Conservation (phyloP, 2,113 vertebrate species). For the Bolborhynchus lineola region DNA sequence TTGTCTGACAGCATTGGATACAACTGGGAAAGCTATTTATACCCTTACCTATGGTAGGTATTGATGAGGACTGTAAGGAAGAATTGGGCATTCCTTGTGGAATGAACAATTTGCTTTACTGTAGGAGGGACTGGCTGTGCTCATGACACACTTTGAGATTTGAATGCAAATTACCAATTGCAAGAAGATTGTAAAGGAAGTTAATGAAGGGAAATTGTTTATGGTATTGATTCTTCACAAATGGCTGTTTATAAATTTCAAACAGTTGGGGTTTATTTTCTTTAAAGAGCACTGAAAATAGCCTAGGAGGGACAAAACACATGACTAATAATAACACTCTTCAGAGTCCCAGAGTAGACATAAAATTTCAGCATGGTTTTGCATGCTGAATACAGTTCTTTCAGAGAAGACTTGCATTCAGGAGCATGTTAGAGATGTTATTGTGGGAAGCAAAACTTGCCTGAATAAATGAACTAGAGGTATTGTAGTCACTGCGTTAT, state of each 20-base stretch:
- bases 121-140: background rate
- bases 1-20: constrained; percentile 89
- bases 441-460: background rate
- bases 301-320: background rate
- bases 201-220: background rate
- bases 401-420: background rate
- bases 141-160: background rate
- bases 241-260: background rate
- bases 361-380: background rate
- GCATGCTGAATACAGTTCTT: background rate
- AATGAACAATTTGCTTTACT: background rate
- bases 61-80: background rate
- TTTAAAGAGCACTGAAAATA: background rate
- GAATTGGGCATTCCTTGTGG: background rate
- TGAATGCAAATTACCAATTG: background rate
- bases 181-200: background rate
- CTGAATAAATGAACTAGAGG: background rate
- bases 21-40: constrained; percentile 85
- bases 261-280: accelerated
- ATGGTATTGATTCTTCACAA: background rate
- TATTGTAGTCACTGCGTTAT: background rate
- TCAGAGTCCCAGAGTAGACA: background rate
- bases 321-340: background rate
- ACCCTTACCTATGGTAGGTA: constrained; percentile 91
- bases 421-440: background rate